Conservation (phyloP, 2,113 vertebrate species). For the Xenopus borealis region DNA sequence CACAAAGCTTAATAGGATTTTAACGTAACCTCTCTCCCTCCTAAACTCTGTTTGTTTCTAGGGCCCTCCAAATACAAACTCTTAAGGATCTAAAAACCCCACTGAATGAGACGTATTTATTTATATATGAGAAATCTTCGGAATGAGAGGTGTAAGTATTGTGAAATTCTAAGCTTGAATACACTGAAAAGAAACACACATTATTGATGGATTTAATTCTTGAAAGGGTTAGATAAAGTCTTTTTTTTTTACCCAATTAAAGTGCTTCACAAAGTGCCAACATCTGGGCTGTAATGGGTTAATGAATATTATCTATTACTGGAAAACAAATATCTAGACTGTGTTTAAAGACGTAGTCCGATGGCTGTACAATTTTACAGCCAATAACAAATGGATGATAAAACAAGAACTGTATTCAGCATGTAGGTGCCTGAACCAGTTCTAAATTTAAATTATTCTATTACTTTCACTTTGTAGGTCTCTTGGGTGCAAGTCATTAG, state of each 20-base stretch:
- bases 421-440: too few relatives aligned
- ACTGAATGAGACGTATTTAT: conserved; percentile 33
- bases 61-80: conserved; percentile 32
- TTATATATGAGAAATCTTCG: conserved; percentile 41
- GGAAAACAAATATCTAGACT: too few relatives aligned
- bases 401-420: too few relatives aligned
- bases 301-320: neutral
- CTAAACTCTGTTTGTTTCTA: conserved; percentile 36
- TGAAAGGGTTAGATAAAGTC: conserved; percentile 14
- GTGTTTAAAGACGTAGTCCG: too few relatives aligned
- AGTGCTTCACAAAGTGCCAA: neutral
- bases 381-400: too few relatives aligned
- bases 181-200: conserved; percentile 41
- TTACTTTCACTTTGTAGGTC: too few relatives aligned
- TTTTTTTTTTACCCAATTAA: conserved; percentile 7
- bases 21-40: conserved; percentile 47
- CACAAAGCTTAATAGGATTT: conserved; percentile 71
- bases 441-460: too few relatives aligned
- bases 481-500: too few relatives aligned
- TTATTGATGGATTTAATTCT: conserved; percentile 39
- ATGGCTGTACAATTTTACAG: too few relatives aligned
- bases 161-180: conserved; percentile 19
- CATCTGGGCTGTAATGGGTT: neutral
- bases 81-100: conserved; percentile 21
- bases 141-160: conserved; percentile 41